Conservation (phyloP, 2,113 vertebrate species). For the Puntigrus tetrazona region DNA sequence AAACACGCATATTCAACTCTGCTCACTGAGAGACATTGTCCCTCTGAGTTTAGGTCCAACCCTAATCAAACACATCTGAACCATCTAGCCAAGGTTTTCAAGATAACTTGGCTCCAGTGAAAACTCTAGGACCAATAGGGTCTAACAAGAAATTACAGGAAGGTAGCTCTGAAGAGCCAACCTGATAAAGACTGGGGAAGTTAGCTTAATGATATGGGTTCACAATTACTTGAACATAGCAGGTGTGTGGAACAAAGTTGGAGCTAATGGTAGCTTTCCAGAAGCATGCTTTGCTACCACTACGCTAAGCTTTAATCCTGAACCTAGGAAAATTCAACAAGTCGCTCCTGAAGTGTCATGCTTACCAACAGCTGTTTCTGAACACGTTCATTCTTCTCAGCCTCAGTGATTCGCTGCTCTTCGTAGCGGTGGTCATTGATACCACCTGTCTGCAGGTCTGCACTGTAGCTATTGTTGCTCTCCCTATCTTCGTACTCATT, state of each 20-base stretch:
- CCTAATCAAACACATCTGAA: neutral
- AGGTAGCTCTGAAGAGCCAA: no score
- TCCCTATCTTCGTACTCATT: constrained; percentile 82
- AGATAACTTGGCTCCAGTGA: neutral
- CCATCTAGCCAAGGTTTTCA: neutral
- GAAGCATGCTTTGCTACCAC: neutral
- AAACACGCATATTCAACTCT: neutral
- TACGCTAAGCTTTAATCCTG: neutral
- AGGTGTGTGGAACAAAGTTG: neutral
- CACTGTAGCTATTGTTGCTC: constrained; percentile 84
- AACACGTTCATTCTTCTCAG: constrained; percentile 89
- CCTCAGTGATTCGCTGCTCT: constrained; percentile 89
- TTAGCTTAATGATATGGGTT: no score
- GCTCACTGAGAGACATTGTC: neutral
- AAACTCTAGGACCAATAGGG: neutral
- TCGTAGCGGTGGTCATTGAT: constrained; percentile 83
- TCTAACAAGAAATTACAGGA: neutral
- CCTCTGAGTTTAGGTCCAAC: neutral
- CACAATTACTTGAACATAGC: neutral
- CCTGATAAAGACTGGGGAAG: no score
- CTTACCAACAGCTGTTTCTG: constrained; percentile 89
- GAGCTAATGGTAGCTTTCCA: neutral
- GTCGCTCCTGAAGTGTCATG: no score
- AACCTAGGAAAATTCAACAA: neutral
- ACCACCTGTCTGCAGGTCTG: constrained; percentile 85